Evolutionary conservation across 2,888 invertebrate genomes (phyloP).

Genomic region (Siphlonurus alternatus): DNA sequence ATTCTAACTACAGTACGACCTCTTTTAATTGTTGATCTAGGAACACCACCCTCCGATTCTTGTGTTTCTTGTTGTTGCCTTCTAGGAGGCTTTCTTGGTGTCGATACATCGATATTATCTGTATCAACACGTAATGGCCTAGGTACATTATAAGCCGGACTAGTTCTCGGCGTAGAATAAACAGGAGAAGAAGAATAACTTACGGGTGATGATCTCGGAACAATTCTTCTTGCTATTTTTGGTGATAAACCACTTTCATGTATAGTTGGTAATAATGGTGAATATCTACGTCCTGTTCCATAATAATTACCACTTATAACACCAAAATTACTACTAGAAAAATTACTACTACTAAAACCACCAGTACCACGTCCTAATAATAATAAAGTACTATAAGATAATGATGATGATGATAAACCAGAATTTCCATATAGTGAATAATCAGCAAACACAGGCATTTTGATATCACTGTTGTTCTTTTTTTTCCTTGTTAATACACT

Average conservation of each 20-base stretch:
- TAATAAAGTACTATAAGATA: background rate
- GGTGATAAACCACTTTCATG: slow-evolving; percentile 28
- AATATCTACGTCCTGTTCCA: slow-evolving; percentile 29
- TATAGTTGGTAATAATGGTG: slow-evolving; percentile 58
- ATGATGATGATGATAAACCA: background rate
- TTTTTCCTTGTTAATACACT: too few species aligned
- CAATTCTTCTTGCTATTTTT: background rate
- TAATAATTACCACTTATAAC: background rate
- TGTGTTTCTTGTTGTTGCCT: slow-evolving; percentile 11
- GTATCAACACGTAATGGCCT: slow-evolving; percentile 62
- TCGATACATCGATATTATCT: slow-evolving; percentile 70
- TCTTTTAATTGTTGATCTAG: slow-evolving; percentile 45
- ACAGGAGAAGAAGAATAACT: background rate
- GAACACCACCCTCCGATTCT: slow-evolving; percentile 28
- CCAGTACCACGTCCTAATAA: background rate
- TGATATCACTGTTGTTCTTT: too few species aligned
- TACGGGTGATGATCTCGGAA: slow-evolving; percentile 1
- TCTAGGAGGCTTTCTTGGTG: slow-evolving; percentile 23
- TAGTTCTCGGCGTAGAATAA: background rate
- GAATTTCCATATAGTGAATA: background rate
- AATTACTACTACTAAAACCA: background rate
- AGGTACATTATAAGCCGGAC: background rate
- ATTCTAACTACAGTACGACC: slow-evolving; percentile 58
- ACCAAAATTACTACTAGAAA: background rate
- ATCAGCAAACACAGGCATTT: background rate